These are phyloP conservation scores for Propithecus coquereli DNA, from an alignment of 2,113 vertebrate species.

Conservation along the genomic window DNA sequence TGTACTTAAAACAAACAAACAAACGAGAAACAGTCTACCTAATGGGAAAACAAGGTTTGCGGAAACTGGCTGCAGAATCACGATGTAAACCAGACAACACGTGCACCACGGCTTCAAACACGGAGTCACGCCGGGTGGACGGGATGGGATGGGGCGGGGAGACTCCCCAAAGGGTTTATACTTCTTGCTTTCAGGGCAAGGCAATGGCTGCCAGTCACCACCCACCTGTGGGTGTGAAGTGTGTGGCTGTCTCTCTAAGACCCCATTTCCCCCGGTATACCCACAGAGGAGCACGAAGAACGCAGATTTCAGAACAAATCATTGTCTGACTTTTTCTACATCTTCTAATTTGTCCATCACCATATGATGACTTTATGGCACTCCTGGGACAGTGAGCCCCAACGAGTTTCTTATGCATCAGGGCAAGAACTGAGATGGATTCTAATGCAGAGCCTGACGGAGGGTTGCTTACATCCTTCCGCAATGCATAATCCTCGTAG, in stretches of 20 bases:
- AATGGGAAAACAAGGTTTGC: constrained; percentile 17
- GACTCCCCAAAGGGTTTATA: neutral
- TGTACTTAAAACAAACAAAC: neutral
- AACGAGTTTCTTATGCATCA: accelerated
- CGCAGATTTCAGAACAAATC: neutral
- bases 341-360: neutral
- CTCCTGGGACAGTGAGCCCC: neutral
- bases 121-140: accelerated
- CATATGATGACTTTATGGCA: neutral
- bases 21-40: neutral
- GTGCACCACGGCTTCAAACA: neutral
- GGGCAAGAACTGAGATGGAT: neutral
- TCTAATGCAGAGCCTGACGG: neutral
- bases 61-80: neutral
- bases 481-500: accelerated
- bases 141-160: neutral
- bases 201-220: neutral
- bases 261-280: accelerated
- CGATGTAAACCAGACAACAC: neutral
- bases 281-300: neutral
- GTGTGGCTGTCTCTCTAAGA: neutral
- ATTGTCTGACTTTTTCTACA: too few species aligned
- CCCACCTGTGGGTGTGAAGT: neutral
- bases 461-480: neutral
- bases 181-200: neutral